Percentiles rank a stretch among this genome's conserved stretches.
Conservation (phyloP, 2,888 invertebrate genomes). For the Rhingia campestris region DNA sequence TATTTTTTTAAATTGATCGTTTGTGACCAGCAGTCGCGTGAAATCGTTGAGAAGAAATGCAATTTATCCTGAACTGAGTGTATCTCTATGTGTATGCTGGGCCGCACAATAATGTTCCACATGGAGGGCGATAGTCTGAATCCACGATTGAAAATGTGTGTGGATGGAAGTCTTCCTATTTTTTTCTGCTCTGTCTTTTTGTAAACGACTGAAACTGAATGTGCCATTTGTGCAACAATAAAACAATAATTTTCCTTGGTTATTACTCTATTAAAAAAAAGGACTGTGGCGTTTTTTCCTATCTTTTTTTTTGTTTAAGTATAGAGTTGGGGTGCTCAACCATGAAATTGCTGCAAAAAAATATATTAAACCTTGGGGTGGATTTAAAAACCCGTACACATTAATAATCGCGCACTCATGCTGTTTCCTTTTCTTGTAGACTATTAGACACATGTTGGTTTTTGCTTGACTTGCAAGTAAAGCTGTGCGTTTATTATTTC, state of each 20-base stretch:
- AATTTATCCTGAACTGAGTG: background rate
- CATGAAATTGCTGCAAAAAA: background rate
- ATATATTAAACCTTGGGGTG: too few species aligned
- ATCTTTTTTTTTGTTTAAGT: background rate
- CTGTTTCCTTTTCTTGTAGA: too few species aligned
- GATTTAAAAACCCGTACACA: too few species aligned
- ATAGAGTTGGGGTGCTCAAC: background rate
- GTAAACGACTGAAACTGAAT: slow-evolving; percentile 6
- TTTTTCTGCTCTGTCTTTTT: background rate
- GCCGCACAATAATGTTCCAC: background rate
- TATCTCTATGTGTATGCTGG: background rate
- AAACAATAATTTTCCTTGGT: slow-evolving; percentile 12
- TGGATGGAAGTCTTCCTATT: background rate
- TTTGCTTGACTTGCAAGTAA: too few species aligned
- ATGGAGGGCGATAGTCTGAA: background rate
- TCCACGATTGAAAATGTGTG: slow-evolving; percentile 3
- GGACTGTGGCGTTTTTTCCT: background rate
- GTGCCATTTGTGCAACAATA: slow-evolving; percentile 7
- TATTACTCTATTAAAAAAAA: background rate
- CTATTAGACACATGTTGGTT: too few species aligned
- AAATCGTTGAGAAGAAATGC: background rate
- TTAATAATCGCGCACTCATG: too few species aligned
- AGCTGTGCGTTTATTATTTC: too few species aligned
- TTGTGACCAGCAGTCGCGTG: background rate
- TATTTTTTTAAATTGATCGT: background rate